Conservation (phyloP, 2,113 vertebrate species). For the Spermophilus dauricus region DNA sequence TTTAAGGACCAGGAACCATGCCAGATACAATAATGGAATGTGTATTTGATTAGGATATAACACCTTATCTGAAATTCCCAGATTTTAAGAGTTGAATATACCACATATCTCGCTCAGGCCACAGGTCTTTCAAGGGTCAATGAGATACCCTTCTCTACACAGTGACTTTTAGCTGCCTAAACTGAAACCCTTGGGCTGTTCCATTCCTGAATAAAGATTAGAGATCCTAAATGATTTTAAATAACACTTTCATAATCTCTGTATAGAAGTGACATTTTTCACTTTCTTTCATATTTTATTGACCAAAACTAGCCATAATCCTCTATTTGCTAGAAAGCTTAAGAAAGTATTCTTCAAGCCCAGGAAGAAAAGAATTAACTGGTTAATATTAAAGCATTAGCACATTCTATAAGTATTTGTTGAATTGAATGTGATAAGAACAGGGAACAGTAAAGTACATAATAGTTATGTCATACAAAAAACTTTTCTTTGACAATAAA, state of each 20-base stretch:
- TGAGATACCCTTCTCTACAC: background rate
- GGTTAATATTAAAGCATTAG: background rate
- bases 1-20: background rate
- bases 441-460: background rate
- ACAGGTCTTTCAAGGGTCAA: background rate
- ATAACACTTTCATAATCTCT: background rate
- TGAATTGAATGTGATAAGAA: background rate
- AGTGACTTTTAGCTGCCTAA: background rate
- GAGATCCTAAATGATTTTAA: background rate
- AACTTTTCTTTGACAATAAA: background rate
- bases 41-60: background rate
- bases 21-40: background rate
- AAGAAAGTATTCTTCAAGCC: background rate
- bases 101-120: background rate
- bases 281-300: conserved; percentile 25
- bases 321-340: background rate
- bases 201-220: background rate
- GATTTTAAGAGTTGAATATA: background rate
- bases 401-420: background rate
- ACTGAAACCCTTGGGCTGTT: background rate
- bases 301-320: background rate
- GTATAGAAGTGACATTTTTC: background rate
- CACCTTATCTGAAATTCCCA: background rate
- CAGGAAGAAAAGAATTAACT: background rate
- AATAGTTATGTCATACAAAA: background rate